These are phyloP conservation scores for Hipposideros larvatus DNA, from an alignment of 2,797 vertebrate species.

Conservation along the genomic window DNA sequence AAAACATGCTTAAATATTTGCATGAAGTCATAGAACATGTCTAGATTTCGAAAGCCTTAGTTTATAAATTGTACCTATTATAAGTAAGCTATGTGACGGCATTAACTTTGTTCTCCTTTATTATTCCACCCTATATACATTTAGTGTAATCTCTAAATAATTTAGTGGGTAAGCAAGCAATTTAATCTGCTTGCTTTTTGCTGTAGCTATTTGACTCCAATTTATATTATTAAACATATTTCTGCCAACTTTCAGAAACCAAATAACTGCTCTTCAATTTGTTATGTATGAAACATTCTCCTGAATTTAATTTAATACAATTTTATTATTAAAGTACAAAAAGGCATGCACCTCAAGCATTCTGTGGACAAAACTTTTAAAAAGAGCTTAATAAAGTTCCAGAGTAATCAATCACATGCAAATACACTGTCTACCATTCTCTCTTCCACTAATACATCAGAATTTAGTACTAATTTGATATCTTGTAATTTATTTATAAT, in stretches of 20 bases:
- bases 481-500: neutral
- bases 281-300: neutral
- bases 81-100: neutral
- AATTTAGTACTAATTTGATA: slow-evolving; percentile 49
- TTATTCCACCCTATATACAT: neutral
- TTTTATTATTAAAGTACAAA: slow-evolving; percentile 44
- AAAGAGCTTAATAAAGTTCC: neutral
- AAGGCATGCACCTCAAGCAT: neutral
- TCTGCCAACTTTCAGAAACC: slow-evolving; percentile 15
- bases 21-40: neutral
- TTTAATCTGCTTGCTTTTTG: slow-evolving; percentile 25
- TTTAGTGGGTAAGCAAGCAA: neutral
- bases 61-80: neutral
- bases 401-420: neutral
- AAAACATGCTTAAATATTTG: slow-evolving; percentile 2
- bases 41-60: neutral
- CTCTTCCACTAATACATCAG: neutral
- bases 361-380: slow-evolving; percentile 20
- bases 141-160: neutral
- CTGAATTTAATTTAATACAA: slow-evolving; percentile 24
- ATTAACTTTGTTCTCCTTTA: neutral
- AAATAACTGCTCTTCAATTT: neutral
- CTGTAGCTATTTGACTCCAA: neutral
- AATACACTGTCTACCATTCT: neutral
- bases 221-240: neutral